Evolutionary conservation across 2,113 vertebrate genomes (phyloP).

Genomic region (Sus scrofa): T2T-Sscrofa CM000827.6:87227501-87228000

Average conservation of each 20-base stretch:
- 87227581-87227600: too few species aligned
- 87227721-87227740: not conserved
- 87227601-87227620: too few species aligned
- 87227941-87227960: not conserved
- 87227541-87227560: too few species aligned
- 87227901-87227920: not conserved
- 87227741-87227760: not conserved
- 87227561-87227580: too few species aligned
- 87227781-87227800: not conserved
- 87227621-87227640: too few species aligned
- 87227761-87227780: not conserved
- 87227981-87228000: not conserved
- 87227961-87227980: not conserved
- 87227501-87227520: too few species aligned
- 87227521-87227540: too few species aligned
- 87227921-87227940: not conserved
- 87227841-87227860: not conserved
- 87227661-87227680: not conserved
- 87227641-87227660: not conserved
- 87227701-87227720: not conserved
- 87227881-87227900: not conserved
- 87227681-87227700: conserved; percentile 57
- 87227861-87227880: not conserved
- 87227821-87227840: not conserved
- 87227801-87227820: not conserved